Conservation (phyloP, 2,113 vertebrate species). For the Brachyistius frenatus region DNA sequence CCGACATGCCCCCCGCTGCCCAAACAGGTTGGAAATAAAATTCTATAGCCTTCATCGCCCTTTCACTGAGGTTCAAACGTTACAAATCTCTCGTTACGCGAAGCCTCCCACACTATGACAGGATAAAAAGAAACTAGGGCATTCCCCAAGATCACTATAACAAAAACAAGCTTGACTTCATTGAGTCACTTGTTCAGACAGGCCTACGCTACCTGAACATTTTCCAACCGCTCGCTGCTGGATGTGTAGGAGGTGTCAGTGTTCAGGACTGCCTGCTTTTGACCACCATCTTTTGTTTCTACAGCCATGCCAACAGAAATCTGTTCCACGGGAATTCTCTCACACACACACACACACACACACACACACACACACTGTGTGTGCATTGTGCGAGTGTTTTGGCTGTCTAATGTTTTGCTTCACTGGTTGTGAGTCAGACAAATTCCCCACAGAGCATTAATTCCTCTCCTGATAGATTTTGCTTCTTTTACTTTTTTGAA, state of each 20-base stretch:
- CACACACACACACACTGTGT: constrained; percentile 8
- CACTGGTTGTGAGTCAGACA: constrained; percentile 51
- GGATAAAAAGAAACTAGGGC: constrained; percentile 5
- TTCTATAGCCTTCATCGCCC: neutral
- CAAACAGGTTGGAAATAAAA: neutral
- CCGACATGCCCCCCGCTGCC: neutral
- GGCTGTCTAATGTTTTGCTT: constrained; percentile 47
- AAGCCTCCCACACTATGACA: neutral
- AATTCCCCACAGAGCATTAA: constrained; percentile 44
- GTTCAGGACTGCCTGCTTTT: constrained; percentile 20
- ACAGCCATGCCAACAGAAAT: constrained; percentile 57
- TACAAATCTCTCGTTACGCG: neutral
- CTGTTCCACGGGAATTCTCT: constrained; percentile 39
- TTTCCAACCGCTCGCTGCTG: constrained; percentile 4
- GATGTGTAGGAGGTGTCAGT: constrained; percentile 29
- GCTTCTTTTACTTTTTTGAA: constrained; percentile 42
- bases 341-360: constrained; percentile 10
- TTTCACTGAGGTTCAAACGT: neutral
- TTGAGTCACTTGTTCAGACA: constrained; percentile 28
- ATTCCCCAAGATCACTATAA: neutral
- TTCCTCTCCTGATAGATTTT: constrained; percentile 55
- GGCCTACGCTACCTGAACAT: constrained; percentile 22
- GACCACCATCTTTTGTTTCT: constrained; percentile 53
- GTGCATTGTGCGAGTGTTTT: constrained; percentile 9
- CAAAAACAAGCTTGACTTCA: constrained; percentile 10